phyloP scores from a whole-genome alignment of 2,888 invertebrate genomes.

The Trichogramma dendrolimi region DNA sequence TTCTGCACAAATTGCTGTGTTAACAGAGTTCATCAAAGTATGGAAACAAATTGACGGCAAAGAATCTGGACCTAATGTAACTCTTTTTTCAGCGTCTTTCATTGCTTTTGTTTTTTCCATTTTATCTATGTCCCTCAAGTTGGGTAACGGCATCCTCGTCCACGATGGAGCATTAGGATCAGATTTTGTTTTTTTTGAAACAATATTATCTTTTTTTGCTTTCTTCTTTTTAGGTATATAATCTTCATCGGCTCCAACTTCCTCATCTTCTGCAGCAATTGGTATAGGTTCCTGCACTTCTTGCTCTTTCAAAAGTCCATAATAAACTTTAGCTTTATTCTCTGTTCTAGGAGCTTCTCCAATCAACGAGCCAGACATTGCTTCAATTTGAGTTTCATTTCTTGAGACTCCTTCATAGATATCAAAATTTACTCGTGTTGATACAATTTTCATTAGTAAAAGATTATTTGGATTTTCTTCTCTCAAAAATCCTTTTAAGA shows the following conservation, averaged over 20 bases:
- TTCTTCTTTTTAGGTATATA: conserved; percentile 95
- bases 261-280: conserved; percentile 72
- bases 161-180: conserved; percentile 94
- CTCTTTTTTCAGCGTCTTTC: conserved; percentile 83
- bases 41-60: conserved; percentile 96
- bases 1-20: conserved; percentile 63
- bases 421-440: conserved; percentile 90
- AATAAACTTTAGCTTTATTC: conserved; percentile 90
- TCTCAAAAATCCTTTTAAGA: conserved; percentile 85
- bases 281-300: conserved; percentile 68
- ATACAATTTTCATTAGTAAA: conserved; percentile 73
- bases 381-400: conserved; percentile 83
- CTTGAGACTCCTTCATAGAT: conserved; percentile 94
- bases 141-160: conserved; percentile 88
- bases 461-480: conserved; percentile 84
- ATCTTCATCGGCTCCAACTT: conserved; percentile 56
- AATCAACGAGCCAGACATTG: conserved; percentile 80
- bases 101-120: conserved; percentile 84
- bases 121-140: conserved; percentile 88
- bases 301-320: conserved; percentile 89
- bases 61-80: conserved; percentile 76
- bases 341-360: conserved; percentile 86
- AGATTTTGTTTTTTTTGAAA: conserved; percentile 91
- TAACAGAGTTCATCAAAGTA: conserved; percentile 85
- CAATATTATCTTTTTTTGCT: conserved; percentile 86